phyloP scores from a whole-genome alignment of 37 sponge, comb jelly and placozoan genomes.

The Theonella swinhoei region DNA sequence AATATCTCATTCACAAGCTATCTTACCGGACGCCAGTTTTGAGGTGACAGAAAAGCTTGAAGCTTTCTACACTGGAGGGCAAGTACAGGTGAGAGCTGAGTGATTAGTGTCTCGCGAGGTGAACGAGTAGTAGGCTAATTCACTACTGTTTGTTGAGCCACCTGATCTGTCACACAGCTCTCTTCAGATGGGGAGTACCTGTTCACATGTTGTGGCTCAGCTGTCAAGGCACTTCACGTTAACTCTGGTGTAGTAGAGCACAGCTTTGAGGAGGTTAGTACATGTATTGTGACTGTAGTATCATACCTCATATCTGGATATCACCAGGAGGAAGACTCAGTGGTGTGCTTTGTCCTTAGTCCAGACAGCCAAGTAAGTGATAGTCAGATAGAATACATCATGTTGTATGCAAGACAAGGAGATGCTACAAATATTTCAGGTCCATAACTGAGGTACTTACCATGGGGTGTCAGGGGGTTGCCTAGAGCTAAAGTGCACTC shows the following conservation, averaged over 20 bases:
- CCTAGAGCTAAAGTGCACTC: too few species aligned
- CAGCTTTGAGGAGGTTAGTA: slow-evolving; percentile 65
- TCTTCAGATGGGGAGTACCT: slow-evolving; percentile 55
- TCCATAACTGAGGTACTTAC: too few species aligned
- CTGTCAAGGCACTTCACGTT: slow-evolving; percentile 61
- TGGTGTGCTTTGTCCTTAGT: slow-evolving; percentile 59
- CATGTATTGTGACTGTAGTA: background rate
- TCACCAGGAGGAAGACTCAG: slow-evolving; percentile 72
- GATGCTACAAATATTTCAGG: too few species aligned
- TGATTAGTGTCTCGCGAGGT: background rate
- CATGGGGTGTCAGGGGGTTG: too few species aligned
- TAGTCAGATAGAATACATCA: too few species aligned
- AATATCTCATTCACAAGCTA: too few species aligned
- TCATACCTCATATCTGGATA: background rate
- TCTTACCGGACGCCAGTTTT: too few species aligned
- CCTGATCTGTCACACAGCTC: slow-evolving; percentile 1
- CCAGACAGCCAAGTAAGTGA: slow-evolving; percentile 42
- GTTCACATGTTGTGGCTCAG: slow-evolving; percentile 68
- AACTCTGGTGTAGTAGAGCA: slow-evolving; percentile 56
- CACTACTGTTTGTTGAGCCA: background rate
- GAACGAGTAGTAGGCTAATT: background rate
- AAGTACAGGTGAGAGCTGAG: slow-evolving; percentile 38
- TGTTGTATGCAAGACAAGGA: too few species aligned
- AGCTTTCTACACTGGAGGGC: slow-evolving; percentile 86
- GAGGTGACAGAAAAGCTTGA: slow-evolving; percentile 64